Conservation (phyloP, 2,113 vertebrate species). For the Eptesicus fuscus region DNA sequence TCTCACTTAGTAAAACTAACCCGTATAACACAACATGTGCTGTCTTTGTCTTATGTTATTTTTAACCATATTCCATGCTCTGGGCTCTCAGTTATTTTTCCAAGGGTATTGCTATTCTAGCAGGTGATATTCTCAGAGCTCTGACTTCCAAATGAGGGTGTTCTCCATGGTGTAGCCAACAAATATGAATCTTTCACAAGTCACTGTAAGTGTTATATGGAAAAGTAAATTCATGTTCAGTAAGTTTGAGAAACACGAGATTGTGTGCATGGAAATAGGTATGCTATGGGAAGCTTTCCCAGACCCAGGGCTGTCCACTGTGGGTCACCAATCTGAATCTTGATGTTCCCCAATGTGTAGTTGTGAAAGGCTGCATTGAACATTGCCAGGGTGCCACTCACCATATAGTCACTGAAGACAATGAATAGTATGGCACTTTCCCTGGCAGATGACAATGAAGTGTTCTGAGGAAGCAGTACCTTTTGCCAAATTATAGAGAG, state of each 20-base stretch:
- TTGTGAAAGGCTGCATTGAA: neutral
- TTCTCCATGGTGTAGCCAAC: neutral
- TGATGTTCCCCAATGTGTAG: rapidly evolving
- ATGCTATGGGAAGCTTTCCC: neutral
- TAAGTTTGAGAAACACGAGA: neutral
- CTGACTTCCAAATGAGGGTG: neutral
- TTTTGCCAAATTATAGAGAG: neutral
- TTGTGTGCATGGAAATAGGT: neutral
- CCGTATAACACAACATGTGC: rapidly evolving
- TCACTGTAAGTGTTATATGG: too few species aligned
- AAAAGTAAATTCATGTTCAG: neutral
- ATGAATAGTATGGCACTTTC: rapidly evolving
- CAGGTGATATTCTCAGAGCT: neutral
- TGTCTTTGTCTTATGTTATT: neutral
- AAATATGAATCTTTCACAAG: neutral
- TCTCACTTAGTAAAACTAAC: neutral
- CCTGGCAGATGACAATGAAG: neutral
- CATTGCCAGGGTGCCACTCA: neutral
- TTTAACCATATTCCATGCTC: neutral
- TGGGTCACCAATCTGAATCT: rapidly evolving
- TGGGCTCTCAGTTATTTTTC: neutral
- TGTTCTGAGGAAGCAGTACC: neutral
- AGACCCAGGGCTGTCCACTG: neutral
- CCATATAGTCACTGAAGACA: too few species aligned
- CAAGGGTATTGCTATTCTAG: neutral